Evolutionary conservation across 2,113 vertebrate genomes (phyloP).

Genomic region (Arvicanthis niloticus): DNA sequence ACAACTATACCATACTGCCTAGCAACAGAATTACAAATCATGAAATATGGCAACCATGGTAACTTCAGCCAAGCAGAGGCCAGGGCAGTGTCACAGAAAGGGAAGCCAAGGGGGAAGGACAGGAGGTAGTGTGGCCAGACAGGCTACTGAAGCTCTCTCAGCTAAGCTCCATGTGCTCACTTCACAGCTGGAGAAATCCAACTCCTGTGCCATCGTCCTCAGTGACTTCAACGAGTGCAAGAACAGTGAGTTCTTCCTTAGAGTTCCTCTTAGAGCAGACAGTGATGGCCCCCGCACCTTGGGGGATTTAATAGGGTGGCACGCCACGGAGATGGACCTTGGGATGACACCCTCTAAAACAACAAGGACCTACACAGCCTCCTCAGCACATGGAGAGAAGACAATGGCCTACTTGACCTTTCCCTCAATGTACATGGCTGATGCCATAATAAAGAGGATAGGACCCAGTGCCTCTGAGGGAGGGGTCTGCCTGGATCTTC

Average conservation of each 20-base stretch:
- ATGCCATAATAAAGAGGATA: background rate
- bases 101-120: background rate
- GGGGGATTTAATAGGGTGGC: background rate
- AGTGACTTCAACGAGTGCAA: slow-evolving; percentile 42
- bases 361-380: background rate
- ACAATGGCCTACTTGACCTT: background rate
- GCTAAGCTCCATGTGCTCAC: slow-evolving; percentile 17
- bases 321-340: background rate
- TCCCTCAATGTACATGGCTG: background rate
- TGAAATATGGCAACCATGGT: background rate
- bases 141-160: background rate
- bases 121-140: background rate
- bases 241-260: slow-evolving; percentile 67
- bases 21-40: background rate
- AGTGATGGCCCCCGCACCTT: background rate
- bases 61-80: background rate
- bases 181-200: slow-evolving; percentile 46
- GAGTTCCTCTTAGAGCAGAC: background rate
- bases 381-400: background rate
- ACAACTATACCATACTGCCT: background rate
- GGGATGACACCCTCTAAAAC: too few relatives aligned
- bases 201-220: slow-evolving; percentile 44
- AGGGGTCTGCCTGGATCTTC: background rate
- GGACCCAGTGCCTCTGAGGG: background rate
- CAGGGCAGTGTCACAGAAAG: background rate